A percentile compares a stretch with the other conserved stretches of the same genome.
Evolutionary conservation across 2,797 vertebrate species (phyloP).

Genomic region (Rhinoraja longicauda): DNA sequence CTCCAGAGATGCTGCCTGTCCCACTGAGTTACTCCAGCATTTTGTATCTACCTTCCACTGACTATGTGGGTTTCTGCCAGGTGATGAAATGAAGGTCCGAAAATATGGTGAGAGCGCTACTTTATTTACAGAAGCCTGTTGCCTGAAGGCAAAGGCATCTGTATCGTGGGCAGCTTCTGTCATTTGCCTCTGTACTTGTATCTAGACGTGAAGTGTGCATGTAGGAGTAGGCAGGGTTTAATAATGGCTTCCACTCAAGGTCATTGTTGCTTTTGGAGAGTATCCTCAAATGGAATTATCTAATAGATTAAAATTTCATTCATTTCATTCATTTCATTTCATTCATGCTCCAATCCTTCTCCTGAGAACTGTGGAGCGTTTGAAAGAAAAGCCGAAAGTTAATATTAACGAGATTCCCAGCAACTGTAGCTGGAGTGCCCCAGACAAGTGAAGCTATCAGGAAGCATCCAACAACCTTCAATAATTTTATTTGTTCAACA

Average conservation of each 20-base stretch:
- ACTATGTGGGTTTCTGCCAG: too few relatives aligned
- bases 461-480: neutral
- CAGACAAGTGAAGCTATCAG: neutral
- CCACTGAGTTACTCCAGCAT: too few relatives aligned
- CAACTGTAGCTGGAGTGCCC: neutral
- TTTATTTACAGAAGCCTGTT: neutral
- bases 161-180: neutral
- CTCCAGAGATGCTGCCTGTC: too few relatives aligned
- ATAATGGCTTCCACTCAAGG: neutral
- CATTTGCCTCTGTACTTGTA: neutral
- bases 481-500: neutral
- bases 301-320: constrained; percentile 6
- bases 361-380: neutral
- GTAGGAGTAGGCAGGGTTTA: neutral
- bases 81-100: neutral
- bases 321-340: too few relatives aligned
- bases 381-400: neutral
- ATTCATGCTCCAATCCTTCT: neutral
- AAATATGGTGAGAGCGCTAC: neutral
- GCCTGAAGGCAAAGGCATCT: neutral
- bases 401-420: neutral
- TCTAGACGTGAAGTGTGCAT: neutral
- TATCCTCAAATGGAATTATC: neutral
- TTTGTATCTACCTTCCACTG: too few relatives aligned
- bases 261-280: neutral